Evolutionary conservation across 2,797 vertebrate species (phyloP).

Genomic region (Crocodylus rhombifer): DNA sequence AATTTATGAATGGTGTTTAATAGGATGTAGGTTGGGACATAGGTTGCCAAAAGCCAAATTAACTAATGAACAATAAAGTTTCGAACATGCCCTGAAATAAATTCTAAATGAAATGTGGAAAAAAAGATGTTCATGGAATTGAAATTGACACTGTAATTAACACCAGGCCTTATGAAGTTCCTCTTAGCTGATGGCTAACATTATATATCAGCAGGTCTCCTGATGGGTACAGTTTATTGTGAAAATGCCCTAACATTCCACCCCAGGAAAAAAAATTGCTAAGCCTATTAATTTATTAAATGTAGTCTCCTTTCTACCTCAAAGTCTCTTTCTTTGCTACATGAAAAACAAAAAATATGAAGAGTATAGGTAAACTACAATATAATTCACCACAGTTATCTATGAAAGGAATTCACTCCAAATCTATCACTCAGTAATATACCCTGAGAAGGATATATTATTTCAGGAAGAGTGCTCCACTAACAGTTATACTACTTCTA

Average conservation of each 20-base stretch:
- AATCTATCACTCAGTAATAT: neutral
- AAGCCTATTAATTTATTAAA: neutral
- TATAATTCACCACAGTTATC: neutral
- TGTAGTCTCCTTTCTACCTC: neutral
- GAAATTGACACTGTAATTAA: constrained; percentile 63
- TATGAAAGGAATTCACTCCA: neutral
- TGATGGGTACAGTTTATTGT: constrained; percentile 17
- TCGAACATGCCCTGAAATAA: constrained; percentile 60
- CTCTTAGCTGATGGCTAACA: constrained; percentile 52
- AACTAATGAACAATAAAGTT: constrained; percentile 64
- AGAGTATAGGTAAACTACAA: neutral
- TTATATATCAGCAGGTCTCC: constrained; percentile 1
- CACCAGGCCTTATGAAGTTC: constrained; percentile 12
- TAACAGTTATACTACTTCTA: too few species aligned
- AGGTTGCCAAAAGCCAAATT: constrained; percentile 66
- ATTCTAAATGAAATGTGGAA: constrained; percentile 53
- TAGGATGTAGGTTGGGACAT: constrained; percentile 10
- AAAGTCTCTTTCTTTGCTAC: neutral
- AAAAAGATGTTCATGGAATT: constrained; percentile 44
- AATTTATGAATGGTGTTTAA: constrained; percentile 45
- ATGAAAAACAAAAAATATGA: neutral
- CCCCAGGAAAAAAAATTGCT: neutral
- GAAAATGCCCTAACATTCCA: neutral
- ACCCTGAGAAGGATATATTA: too few species aligned
- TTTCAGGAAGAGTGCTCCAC: too few species aligned